phyloP scores from a whole-genome alignment of 2,113 vertebrate genomes.

The Pseudonaja textilis region DNA sequence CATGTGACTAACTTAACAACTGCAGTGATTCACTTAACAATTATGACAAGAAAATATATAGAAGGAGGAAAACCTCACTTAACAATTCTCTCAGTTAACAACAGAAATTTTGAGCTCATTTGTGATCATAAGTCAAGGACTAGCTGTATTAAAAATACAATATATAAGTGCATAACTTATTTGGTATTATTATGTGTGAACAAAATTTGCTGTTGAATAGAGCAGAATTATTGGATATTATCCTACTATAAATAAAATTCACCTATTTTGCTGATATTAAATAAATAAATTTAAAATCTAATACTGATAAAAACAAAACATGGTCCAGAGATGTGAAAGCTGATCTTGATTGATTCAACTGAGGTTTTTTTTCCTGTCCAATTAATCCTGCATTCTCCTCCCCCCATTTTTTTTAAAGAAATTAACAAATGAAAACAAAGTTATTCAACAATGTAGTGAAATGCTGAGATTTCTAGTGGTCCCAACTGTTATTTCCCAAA shows the following conservation, averaged over 20 bases:
- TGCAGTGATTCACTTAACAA: not conserved
- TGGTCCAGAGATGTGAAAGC: not conserved
- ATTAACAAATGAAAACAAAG: not conserved
- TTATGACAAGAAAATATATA: not conserved
- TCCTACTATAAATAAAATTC: fast-evolving
- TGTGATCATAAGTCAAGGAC: not conserved
- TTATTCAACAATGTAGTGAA: not conserved
- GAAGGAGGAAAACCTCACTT: not conserved
- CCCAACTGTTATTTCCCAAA: not conserved
- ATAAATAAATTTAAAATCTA: not conserved
- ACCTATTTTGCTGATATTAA: fast-evolving
- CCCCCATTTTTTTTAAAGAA: not conserved
- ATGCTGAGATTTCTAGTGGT: not conserved
- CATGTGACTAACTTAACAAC: not conserved
- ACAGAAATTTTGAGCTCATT: not conserved
- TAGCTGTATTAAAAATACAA: not conserved
- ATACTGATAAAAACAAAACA: not conserved
- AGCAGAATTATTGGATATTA: not conserved
- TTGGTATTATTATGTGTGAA: not conserved
- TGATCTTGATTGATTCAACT: not conserved
- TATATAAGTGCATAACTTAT: not conserved
- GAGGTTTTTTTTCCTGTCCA: not conserved
- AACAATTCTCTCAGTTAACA: not conserved
- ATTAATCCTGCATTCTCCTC: not conserved
- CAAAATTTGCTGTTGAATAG: not conserved